Evolutionary conservation across 35 echinoderm and acorn worm species (phyloP), one percentile per base, ranked within the genome.

Genomic region (Stichopus chloronotus): DNA sequence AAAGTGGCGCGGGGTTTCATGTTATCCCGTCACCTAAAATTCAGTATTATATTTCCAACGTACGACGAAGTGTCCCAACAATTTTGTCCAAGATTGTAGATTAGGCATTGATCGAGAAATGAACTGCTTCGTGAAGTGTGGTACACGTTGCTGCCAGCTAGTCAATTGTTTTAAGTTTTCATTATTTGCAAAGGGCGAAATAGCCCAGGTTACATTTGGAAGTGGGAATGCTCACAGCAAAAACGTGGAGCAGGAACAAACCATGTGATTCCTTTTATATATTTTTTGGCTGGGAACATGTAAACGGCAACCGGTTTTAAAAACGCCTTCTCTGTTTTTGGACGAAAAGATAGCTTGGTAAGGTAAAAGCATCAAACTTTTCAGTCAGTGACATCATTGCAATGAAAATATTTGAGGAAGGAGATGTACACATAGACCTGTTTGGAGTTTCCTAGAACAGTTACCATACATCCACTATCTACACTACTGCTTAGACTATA

Each of bases 241-340:
- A 80, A 81, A 81, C 11, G 78, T 81, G 19, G 78, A 81, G 78
- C 78, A 43, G 78, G 78, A 25, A 81, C 78, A 81, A n/a, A 81
- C 78, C 1, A 52, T 1, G 9, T 81, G n/a, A 81, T 81, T 25
- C 43, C n/a, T 81, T 5, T 5, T 81, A 11, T 17, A 11, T 25
- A 25, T 25, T 81, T 81, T 52, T 12, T 81, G 14, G 78, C 78
- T 10, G 78, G 2, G 9, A n/a, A 1, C 23, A 1, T 23, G 10
- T 81, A 81, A 80, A 81, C 78, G 9, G 11, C 43, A 43, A 43
- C 30, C 30, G 30, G 30, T 43, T 43, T 43, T 1, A 43, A 43
- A 43, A 43, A 43, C 4, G 10, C 11, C 10, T n/a, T 71, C 4
- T 71, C n/a, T 4, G 1, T 11, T 71, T 71, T 71, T 2, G 1